Evolutionary conservation across 2,888 invertebrate genomes (phyloP).

Genomic region (Masnerella sp.): DNA sequence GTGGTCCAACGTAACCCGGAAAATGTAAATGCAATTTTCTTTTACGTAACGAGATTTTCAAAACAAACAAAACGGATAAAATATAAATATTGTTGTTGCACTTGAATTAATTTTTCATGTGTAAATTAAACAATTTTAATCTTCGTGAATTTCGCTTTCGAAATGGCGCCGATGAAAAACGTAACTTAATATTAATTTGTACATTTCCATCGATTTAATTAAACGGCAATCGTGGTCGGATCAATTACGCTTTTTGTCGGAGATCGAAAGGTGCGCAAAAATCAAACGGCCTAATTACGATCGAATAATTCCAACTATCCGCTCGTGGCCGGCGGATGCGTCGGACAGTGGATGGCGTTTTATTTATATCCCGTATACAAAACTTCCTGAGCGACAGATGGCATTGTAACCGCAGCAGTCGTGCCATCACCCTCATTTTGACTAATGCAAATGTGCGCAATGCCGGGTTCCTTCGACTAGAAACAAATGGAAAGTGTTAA

Average conservation of each 20-base stretch:
- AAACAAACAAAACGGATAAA: neutral
- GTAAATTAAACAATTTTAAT: neutral
- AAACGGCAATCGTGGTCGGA: slow-evolving; percentile 15
- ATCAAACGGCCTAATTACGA: slow-evolving; percentile 55
- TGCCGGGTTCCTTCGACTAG: slow-evolving; percentile 53
- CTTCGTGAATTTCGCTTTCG: neutral
- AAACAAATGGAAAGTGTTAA: slow-evolving; percentile 45
- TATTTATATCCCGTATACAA: slow-evolving; percentile 56
- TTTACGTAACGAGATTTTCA: too few relatives aligned
- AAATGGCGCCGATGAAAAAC: neutral
- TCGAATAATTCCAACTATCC: slow-evolving; percentile 52
- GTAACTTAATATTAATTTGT: too few relatives aligned
- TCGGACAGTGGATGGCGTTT: slow-evolving; percentile 42
- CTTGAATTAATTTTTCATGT: too few relatives aligned
- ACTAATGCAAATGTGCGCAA: slow-evolving; percentile 50
- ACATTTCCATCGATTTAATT: slow-evolving; percentile 25
- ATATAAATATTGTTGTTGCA: neutral
- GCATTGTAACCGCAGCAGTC: slow-evolving; percentile 56
- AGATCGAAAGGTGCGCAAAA: slow-evolving; percentile 43
- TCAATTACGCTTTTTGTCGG: slow-evolving; percentile 35
- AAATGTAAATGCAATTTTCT: too few relatives aligned
- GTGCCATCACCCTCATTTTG: slow-evolving; percentile 44
- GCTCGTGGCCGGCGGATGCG: slow-evolving; percentile 4
- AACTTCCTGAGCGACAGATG: slow-evolving; percentile 56
- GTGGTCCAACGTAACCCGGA: too few relatives aligned